phyloP scores from a whole-genome alignment of 1,140 invertebrate genomes.

The Ooceraea biroi region DNA sequence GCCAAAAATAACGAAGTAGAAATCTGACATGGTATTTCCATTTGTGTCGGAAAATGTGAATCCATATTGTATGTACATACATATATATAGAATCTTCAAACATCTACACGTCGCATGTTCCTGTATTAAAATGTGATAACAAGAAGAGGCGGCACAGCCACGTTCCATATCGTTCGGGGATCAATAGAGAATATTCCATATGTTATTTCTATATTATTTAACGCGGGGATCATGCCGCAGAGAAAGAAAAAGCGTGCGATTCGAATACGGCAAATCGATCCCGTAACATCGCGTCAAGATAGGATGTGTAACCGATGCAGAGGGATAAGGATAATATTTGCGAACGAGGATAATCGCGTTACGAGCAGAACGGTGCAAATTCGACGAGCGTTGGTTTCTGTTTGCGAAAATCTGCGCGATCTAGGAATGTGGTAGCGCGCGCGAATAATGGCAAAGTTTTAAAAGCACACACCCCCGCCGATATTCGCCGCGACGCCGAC shows the following conservation, averaged over 20 bases:
- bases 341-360: constrained; percentile 51
- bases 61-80: not conserved
- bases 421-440: not conserved
- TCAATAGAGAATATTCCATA: constrained; percentile 11
- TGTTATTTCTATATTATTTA: constrained; percentile 27
- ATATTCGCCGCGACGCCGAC: not conserved
- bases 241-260: not conserved
- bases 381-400: constrained; percentile 31
- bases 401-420: constrained; percentile 31
- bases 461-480: constrained; percentile 8
- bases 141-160: not conserved
- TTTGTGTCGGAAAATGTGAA: not conserved
- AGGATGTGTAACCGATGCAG: constrained; percentile 4
- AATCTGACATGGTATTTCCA: constrained; percentile 51
- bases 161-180: not conserved
- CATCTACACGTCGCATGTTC: not conserved
- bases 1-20: constrained; percentile 38
- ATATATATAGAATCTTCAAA: not conserved
- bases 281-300: constrained; percentile 16
- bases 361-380: constrained; percentile 39
- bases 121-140: not conserved
- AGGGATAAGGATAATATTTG: constrained; percentile 56
- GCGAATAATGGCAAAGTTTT: constrained; percentile 42
- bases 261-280: constrained; percentile 41
- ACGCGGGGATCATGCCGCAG: not conserved